A percentile compares a stretch with the other conserved stretches of the same genome.
phyloP scores from a whole-genome alignment of 2,113 vertebrate genomes.

The Mobula birostris region DNA sequence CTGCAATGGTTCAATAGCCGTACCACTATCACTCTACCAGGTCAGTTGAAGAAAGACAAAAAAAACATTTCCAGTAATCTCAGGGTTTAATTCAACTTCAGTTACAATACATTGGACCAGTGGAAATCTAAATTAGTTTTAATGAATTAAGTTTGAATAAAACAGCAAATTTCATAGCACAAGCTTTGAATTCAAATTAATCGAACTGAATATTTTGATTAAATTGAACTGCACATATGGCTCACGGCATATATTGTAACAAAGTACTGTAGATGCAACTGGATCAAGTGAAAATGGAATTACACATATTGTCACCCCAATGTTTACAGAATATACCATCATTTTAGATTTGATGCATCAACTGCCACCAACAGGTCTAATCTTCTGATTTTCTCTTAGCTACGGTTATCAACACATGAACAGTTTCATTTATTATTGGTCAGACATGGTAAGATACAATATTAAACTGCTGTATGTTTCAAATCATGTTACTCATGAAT shows the following conservation, averaged over 20 bases:
- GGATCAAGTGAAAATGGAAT: background rate
- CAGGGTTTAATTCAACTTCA: background rate
- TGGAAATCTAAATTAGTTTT: background rate
- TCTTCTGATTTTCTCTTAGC: background rate
- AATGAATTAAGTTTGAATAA: background rate
- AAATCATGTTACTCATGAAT: background rate
- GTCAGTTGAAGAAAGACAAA: background rate
- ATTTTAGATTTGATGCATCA: background rate
- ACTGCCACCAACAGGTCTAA: background rate
- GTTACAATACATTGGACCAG: background rate
- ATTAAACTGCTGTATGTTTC: background rate
- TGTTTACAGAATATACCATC: conserved; percentile 3
- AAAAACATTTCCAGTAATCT: background rate
- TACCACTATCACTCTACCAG: background rate
- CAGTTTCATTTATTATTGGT: background rate
- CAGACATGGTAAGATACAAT: background rate
- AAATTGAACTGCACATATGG: background rate
- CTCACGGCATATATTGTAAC: background rate
- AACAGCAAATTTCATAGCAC: background rate
- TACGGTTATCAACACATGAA: background rate
- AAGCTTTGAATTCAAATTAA: background rate
- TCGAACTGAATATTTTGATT: background rate
- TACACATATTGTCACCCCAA: background rate
- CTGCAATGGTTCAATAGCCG: background rate
- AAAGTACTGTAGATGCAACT: background rate